Conservation (phyloP, 2,797 vertebrate species). For the Novumbra hubbsi region DNA sequence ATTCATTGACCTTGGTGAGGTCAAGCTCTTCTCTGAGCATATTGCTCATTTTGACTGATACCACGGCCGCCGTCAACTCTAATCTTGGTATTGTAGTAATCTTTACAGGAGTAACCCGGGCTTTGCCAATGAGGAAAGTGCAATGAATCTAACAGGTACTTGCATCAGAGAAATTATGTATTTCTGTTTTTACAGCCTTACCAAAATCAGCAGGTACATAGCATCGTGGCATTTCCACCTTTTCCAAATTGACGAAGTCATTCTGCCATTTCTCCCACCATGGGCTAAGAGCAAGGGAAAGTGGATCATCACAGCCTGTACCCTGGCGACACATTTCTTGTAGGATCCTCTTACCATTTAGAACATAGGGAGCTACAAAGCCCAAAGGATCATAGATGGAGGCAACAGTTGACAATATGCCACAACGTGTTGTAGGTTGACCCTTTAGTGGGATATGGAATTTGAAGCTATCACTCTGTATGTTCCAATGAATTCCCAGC, state of each 20-base stretch:
- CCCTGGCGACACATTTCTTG: conserved; percentile 24
- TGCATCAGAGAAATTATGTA: conserved; percentile 30
- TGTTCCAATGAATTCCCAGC: conserved; percentile 12
- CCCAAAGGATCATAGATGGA: conserved; percentile 14
- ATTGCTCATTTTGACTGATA: no score
- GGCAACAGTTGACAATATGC: conserved; percentile 16
- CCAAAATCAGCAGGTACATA: conserved; percentile 1
- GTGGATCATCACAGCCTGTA: conserved; percentile 21
- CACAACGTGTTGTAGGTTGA: conserved; percentile 8
- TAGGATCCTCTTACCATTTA: conserved; percentile 8
- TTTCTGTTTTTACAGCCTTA: no score
- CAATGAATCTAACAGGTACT: conserved; percentile 11
- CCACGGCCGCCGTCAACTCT: no score
- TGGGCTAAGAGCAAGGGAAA: conserved; percentile 10
- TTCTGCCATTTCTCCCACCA: conserved; percentile 23
- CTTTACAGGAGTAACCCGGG: conserved; percentile 1
- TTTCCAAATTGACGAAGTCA: not conserved
- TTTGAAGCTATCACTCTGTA: conserved; percentile 9
- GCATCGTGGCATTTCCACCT: not conserved
- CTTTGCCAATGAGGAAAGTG: conserved; percentile 20
- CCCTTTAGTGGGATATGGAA: conserved; percentile 11
- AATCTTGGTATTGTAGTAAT: no score
- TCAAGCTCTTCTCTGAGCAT: no score
- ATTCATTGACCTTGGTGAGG: no score
- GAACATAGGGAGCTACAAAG: conserved; percentile 13